Evolutionary conservation across 2,113 vertebrate genomes (phyloP).

Genomic region (Lutjanus erythropterus): DNA sequence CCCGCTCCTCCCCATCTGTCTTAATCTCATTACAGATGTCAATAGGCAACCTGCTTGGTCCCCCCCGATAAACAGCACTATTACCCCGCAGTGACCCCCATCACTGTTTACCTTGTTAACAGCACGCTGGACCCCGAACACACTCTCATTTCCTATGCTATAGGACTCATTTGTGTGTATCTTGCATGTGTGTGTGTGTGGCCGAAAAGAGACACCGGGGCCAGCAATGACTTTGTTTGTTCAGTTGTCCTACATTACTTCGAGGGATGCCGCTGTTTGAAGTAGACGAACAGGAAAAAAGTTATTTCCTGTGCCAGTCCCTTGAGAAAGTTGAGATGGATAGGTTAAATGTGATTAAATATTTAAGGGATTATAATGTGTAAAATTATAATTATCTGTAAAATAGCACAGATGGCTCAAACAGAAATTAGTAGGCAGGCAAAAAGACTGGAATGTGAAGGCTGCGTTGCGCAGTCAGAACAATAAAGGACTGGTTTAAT

Average conservation of each 20-base stretch:
- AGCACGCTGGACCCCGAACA: constrained; percentile 59
- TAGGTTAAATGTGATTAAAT: constrained; percentile 18
- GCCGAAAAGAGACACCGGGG: constrained; percentile 12
- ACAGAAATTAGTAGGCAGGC: not conserved
- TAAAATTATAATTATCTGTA: not conserved
- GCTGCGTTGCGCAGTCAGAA: not conserved
- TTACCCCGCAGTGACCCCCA: constrained; percentile 73
- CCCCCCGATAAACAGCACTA: constrained; percentile 74
- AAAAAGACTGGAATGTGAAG: not conserved
- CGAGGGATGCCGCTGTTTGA: constrained; percentile 73
- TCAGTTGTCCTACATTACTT: constrained; percentile 92
- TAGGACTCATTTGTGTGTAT: constrained; percentile 37
- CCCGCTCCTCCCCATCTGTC: constrained; percentile 67
- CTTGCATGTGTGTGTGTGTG: constrained; percentile 42
- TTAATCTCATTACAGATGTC: constrained; percentile 82
- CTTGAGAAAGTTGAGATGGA: constrained; percentile 18
- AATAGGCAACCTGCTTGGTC: constrained; percentile 74
- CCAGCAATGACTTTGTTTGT: constrained; percentile 86
- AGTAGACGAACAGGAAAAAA: constrained; percentile 81
- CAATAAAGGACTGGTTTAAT: not conserved
- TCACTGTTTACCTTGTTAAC: constrained; percentile 78
- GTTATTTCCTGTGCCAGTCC: constrained; percentile 68
- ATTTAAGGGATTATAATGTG: not conserved
- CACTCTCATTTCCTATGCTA: constrained; percentile 80
- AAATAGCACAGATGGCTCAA: not conserved